Evolutionary conservation across 2,888 invertebrate species (phyloP), one percentile per base, ranked within the genome.

Genomic region (Chrysomela aeneicollis): DNA sequence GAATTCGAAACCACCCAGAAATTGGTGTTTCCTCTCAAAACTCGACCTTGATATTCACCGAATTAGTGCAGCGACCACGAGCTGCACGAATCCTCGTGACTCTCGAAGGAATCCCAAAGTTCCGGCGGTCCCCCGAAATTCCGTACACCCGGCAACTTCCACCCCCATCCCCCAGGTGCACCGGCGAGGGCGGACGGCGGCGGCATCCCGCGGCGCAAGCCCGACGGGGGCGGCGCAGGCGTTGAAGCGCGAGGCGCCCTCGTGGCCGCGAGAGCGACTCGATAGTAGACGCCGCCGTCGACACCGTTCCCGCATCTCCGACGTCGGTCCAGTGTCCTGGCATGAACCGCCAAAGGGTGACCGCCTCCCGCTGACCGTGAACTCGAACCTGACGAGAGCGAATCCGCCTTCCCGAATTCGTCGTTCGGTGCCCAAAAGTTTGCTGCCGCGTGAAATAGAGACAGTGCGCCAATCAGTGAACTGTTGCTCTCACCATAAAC

Each of bases 281-380:
- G 80, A 80, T 79, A 82, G 81, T 81, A 79, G 81, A 79, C 82
- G 81, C 80, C 79, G 79, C 75, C 82, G 81, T 81, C 79, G 81
- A 79, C 82, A 81, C 80, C 79, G 79, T 75, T 78, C 78, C 76
- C 76, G 42, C 42, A 35, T 35, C 77, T 78, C 81, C 76, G 80
- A 79, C 79, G 80, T 77, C 78, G 79, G 78, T 75, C 71, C 76
- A 62, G 58, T 46, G 58, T 63, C 79, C 76, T 81, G 79, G 79
- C 78, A 81, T 80, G 81, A 78, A 77, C 78, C 80, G 64, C 57
- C 62, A 58, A 59, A 59, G 62, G 61, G 62, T 62, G 62, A 59
- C 57, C 42, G 51, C 49, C 55, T 55, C 77, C 75, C 57, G 63
- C 63, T 60, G 63, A 61, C 52, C 68, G 65, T 60, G 65, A 64